Conservation (phyloP, 2,113 vertebrate genomes). For the Cebidichthys violaceus region DNA sequence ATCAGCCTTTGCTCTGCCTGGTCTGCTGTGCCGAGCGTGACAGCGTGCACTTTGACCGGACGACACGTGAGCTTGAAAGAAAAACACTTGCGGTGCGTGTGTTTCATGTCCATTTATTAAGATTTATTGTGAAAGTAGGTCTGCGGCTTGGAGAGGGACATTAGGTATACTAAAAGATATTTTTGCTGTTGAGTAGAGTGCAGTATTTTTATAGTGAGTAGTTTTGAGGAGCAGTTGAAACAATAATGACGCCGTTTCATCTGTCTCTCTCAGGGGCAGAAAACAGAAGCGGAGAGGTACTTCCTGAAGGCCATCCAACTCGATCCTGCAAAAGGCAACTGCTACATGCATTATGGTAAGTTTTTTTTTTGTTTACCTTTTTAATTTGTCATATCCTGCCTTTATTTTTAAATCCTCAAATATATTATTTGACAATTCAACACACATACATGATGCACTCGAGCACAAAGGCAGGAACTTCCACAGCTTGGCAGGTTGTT, state of each 20-base stretch:
- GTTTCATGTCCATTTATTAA: slow-evolving; percentile 67
- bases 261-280: slow-evolving; percentile 89
- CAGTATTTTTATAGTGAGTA: slow-evolving; percentile 62
- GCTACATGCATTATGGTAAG: slow-evolving; percentile 99
- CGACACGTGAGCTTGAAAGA: slow-evolving; percentile 62
- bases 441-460: neutral
- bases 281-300: slow-evolving; percentile 94
- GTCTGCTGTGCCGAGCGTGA: slow-evolving; percentile 43
- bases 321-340: slow-evolving; percentile 97
- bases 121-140: slow-evolving; percentile 69
- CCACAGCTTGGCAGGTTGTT: neutral
- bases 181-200: slow-evolving; percentile 44
- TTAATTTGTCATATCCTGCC: slow-evolving; percentile 19
- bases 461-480: slow-evolving; percentile 47
- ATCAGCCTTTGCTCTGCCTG: slow-evolving; percentile 31
- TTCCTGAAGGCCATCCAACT: slow-evolving; percentile 97
- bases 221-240: slow-evolving; percentile 54
- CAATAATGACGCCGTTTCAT: slow-evolving; percentile 64
- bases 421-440: slow-evolving; percentile 22
- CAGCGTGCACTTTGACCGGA: slow-evolving; percentile 52
- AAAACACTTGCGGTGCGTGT: slow-evolving; percentile 41
- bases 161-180: slow-evolving; percentile 56
- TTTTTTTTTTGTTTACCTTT: slow-evolving; percentile 10
- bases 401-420: slow-evolving; percentile 20
- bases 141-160: slow-evolving; percentile 62